Evolutionary conservation across 2,888 invertebrate genomes (phyloP), one percentile per base, ranked within the genome.

Genomic region (Acrobasis consociella): DNA sequence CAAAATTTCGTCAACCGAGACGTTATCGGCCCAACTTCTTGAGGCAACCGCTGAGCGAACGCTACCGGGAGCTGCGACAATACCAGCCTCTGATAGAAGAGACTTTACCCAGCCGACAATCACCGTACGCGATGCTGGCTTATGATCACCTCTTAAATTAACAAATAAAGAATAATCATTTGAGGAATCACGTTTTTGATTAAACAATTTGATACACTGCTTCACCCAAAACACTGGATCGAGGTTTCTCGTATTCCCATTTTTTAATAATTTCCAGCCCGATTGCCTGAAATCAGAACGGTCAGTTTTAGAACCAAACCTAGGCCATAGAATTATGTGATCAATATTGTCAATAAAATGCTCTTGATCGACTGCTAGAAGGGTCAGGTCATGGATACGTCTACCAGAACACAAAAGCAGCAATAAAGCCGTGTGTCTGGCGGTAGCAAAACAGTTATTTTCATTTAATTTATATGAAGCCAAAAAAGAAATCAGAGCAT

Each of bases 371-470:
- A 15, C 49, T 55, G 55, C 22, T 3, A 22, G 22, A 22, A 22
- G 22, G 1, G 22, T 22, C 22, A 22, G 22, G 22, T 22, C 22
- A 22, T 22, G 22, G 22, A 22, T 22, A 3, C 22, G 22, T 22
- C 22, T 22, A 22, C 22, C 22, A 39, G 61, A 31, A 39, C 63
- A 56, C 22, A 58, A 66, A 16, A 64, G 55, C 11, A 62, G 37
- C 53, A 17, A 39, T 2, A 65, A 3, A 39, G 61, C 51, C 0
- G 39, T 60, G 49, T 39, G 53, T 22, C 22, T 50, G 49, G 38
- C 7, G 38, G 8, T 46, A 55, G 46, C 8, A 55, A 60, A 58
- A 49, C 38, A 17, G 49, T 50, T 53, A 50, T 58, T 63, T 16
- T 49, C 16, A 11, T 9, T 49, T 1, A 9, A 16, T 49, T 49